Evolutionary conservation across 2,888 invertebrate species (phyloP).

Genomic region (Bimastos eiseni): DNA sequence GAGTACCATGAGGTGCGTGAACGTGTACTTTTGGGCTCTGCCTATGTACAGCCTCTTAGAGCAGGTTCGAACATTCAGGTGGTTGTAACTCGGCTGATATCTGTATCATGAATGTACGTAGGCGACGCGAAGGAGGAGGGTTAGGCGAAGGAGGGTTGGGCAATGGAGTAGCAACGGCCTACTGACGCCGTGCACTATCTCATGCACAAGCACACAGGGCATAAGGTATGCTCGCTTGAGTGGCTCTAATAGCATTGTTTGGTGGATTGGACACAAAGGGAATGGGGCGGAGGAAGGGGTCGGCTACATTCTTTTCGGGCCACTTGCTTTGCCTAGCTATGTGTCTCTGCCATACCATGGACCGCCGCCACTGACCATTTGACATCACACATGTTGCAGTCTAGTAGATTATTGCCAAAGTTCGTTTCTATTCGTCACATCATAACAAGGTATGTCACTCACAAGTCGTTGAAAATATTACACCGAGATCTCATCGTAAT

Average conservation of each 20-base stretch:
- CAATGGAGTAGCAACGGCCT: background rate
- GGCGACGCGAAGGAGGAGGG: background rate
- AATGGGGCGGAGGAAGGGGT: background rate
- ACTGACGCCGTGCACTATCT: background rate
- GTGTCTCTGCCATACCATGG: background rate
- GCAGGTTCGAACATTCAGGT: background rate
- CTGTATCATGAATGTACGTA: background rate
- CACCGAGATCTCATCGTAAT: background rate
- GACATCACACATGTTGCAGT: background rate
- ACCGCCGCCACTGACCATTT: background rate
- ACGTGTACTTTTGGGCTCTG: background rate
- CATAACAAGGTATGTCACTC: background rate
- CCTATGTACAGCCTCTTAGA: too few relatives aligned
- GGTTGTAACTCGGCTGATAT: background rate
- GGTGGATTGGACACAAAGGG: background rate
- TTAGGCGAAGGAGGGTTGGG: background rate
- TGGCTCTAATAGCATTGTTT: background rate
- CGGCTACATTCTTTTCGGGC: background rate
- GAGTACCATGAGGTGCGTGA: background rate
- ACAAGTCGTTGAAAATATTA: background rate
- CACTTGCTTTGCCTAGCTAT: background rate
- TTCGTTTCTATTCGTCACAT: background rate
- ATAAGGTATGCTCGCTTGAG: constrained; percentile 13
- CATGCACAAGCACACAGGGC: background rate
- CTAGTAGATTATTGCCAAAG: background rate